Percentiles rank a stretch among this genome's conserved stretches.
Conservation (phyloP, 2,113 vertebrate species). For the Athene noctua region DNA sequence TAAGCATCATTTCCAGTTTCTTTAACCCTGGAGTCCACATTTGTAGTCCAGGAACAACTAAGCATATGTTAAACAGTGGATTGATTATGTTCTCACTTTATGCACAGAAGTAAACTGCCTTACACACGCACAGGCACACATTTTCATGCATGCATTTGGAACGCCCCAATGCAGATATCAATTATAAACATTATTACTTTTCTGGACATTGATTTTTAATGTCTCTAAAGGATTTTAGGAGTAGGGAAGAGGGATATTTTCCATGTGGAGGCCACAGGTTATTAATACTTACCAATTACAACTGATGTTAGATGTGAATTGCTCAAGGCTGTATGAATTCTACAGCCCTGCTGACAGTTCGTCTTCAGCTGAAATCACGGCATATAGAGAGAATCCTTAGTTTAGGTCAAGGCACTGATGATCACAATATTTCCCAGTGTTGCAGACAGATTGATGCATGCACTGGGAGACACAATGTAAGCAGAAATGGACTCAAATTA, state of each 20-base stretch:
- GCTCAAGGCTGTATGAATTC: neutral
- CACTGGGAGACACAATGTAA: neutral
- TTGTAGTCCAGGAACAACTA: neutral
- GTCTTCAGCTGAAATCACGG: neutral
- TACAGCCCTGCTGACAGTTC: neutral
- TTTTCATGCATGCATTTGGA: neutral
- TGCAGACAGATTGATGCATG: neutral
- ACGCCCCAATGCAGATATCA: neutral
- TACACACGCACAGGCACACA: neutral
- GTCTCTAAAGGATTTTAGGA: neutral
- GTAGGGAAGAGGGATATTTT: neutral
- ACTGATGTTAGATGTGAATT: neutral
- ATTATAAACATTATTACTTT: neutral
- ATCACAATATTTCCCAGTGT: neutral
- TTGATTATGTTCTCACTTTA: neutral
- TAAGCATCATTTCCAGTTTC: neutral
- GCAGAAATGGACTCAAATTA: neutral
- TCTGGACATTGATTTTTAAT: neutral
- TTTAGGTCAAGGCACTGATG: neutral
- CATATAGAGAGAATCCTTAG: neutral
- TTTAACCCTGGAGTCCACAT: neutral
- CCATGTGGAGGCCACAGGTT: neutral
- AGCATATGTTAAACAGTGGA: neutral
- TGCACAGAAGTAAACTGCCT: neutral
- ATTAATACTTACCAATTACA: neutral